Evolutionary conservation across 35 echinoderm and acorn worm species (phyloP).

Genomic region (Lytechinus variegatus): DNA sequence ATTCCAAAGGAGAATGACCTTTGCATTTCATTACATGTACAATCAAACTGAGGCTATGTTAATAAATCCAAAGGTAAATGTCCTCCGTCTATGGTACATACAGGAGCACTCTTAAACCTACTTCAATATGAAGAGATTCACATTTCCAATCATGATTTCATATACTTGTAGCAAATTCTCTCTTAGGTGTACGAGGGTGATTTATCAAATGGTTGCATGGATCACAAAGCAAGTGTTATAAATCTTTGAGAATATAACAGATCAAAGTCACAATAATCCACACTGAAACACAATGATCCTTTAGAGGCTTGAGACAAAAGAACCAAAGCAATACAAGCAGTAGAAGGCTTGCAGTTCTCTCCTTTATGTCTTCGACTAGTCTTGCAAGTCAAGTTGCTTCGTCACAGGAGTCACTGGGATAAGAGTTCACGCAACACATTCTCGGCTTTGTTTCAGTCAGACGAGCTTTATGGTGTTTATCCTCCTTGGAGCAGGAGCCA

Average conservation of each 20-base stretch:
- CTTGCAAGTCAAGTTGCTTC: not conserved
- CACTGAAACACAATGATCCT: not conserved
- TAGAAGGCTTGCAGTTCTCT: not conserved
- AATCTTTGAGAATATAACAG: not conserved
- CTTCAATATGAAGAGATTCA: not conserved
- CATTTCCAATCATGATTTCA: not conserved
- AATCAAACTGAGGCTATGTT: not conserved
- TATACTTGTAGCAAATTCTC: not conserved
- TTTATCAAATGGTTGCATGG: not conserved
- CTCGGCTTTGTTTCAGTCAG: not conserved
- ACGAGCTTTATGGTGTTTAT: conserved; percentile 19
- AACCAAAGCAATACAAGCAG: not conserved
- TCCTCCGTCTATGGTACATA: not conserved
- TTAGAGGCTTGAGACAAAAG: not conserved
- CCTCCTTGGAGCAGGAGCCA: not conserved
- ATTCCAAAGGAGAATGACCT: not conserved
- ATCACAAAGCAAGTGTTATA: not conserved
- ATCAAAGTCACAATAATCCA: not conserved
- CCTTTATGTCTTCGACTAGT: not conserved
- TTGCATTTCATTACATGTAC: not conserved
- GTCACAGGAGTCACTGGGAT: not conserved
- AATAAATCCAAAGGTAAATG: too few species aligned
- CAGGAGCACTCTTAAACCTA: not conserved
- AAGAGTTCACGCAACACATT: not conserved
- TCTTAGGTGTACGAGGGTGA: not conserved